A percentile compares a stretch with the other conserved stretches of the same genome.
phyloP scores from a whole-genome alignment of 1,140 invertebrate genomes.

The Prorops nasuta region DNA sequence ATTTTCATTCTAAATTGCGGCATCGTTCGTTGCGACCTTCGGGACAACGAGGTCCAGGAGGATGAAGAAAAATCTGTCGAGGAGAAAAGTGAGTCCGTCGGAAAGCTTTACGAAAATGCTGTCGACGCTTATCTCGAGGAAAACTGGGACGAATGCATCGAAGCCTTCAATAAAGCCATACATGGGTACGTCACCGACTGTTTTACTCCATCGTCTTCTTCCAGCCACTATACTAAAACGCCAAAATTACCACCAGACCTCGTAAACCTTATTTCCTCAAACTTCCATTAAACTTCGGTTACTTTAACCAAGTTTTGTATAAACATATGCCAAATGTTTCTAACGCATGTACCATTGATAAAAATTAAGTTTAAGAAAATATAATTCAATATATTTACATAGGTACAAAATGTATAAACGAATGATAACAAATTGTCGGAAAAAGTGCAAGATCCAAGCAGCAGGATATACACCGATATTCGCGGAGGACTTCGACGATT shows the following conservation, averaged over 20 bases:
- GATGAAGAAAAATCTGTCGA: neutral
- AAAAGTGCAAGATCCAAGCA: slow-evolving; percentile 58
- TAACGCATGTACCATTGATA: too few species aligned
- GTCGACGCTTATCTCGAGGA: slow-evolving; percentile 68
- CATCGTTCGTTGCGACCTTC: neutral
- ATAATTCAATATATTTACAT: too few species aligned
- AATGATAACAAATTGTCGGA: slow-evolving; percentile 56
- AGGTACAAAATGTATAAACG: slow-evolving; percentile 50
- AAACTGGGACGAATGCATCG: slow-evolving; percentile 68
- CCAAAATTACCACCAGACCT: too few species aligned
- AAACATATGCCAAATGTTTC: too few species aligned
- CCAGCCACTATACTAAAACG: too few species aligned
- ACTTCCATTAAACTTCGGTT: too few species aligned
- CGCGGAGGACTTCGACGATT: slow-evolving; percentile 60
- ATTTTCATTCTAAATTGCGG: too few species aligned
- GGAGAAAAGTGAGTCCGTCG: slow-evolving; percentile 14
- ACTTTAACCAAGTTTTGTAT: too few species aligned
- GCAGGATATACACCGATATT: slow-evolving; percentile 48
- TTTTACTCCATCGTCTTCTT: too few species aligned
- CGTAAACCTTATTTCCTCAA: too few species aligned
- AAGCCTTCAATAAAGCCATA: slow-evolving; percentile 61
- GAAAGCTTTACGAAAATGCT: slow-evolving; percentile 51
- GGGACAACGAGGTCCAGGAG: neutral
- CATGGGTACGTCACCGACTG: slow-evolving; percentile 49
- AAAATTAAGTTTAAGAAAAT: too few species aligned